phyloP scores from a whole-genome alignment of 2,888 invertebrate species.

The Dynastes maya region DNA sequence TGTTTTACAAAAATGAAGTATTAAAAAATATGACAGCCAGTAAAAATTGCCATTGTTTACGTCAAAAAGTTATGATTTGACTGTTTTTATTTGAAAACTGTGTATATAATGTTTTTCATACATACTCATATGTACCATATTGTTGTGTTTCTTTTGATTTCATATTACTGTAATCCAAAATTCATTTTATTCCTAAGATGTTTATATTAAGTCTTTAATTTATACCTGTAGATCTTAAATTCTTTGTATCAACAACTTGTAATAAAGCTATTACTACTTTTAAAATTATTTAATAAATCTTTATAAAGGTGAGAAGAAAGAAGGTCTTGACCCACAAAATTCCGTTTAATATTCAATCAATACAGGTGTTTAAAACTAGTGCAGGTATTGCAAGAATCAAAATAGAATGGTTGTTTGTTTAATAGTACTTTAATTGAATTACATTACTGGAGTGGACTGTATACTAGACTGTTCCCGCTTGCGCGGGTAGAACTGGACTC shows the following conservation, averaged over 20 bases:
- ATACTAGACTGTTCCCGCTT: too few species aligned
- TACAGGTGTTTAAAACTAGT: too few species aligned
- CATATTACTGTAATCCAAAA: background rate
- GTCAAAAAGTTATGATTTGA: background rate
- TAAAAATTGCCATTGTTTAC: too few species aligned
- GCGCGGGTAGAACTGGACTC: too few species aligned
- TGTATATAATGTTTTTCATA: background rate
- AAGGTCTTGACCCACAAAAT: too few species aligned
- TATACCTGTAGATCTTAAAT: background rate
- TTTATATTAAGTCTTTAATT: background rate
- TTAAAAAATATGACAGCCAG: too few species aligned
- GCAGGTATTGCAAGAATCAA: too few species aligned
- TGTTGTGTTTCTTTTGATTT: background rate
- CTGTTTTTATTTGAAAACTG: background rate
- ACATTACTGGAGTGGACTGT: too few species aligned
- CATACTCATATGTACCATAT: background rate
- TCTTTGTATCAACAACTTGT: constrained; percentile 2
- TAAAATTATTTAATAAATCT: background rate
- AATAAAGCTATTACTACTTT: background rate
- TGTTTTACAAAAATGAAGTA: too few species aligned
- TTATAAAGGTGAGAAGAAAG: background rate
- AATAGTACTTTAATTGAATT: too few species aligned
- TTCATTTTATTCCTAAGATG: constrained; percentile 5
- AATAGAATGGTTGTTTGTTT: too few species aligned
- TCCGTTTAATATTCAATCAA: too few species aligned